A percentile compares a stretch with the other conserved stretches of the same genome.
phyloP scores from a whole-genome alignment of 2,888 invertebrate genomes.

The Lutraria lutraria region DNA sequence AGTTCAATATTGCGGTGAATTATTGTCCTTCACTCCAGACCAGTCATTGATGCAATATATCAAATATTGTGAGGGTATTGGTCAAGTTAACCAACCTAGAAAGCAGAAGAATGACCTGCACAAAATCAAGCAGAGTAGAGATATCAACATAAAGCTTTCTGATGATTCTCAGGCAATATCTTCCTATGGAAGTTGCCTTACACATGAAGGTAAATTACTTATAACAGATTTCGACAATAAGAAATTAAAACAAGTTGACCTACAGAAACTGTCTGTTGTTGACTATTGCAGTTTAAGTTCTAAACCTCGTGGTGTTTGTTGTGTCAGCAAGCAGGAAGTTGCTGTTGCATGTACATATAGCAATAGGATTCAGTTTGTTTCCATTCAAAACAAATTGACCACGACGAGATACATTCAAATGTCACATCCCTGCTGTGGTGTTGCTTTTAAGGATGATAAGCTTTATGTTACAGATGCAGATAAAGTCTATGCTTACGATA shows the following conservation, averaged over 20 bases:
- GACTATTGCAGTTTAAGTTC: slow-evolving; percentile 20
- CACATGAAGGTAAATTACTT: slow-evolving; percentile 13
- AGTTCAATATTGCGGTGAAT: not conserved
- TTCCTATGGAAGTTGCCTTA: slow-evolving; percentile 17
- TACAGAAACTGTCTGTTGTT: not conserved
- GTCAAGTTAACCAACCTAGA: not conserved
- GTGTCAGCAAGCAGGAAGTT: slow-evolving; percentile 27
- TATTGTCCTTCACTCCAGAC: not conserved
- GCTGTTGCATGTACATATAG: not conserved
- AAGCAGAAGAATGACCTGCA: not conserved
- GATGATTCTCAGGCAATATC: not conserved
- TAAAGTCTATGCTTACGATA: slow-evolving; percentile 22
- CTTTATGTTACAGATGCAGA: slow-evolving; percentile 4
- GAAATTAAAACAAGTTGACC: slow-evolving; percentile 21
- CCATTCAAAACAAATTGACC: not conserved
- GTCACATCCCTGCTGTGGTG: slow-evolving; percentile 14
- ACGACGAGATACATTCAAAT: not conserved
- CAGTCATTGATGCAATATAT: not conserved
- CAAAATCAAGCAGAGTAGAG: not conserved
- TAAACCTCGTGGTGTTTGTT: slow-evolving; percentile 1
- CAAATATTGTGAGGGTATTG: not conserved
- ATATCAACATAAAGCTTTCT: slow-evolving; percentile 20
- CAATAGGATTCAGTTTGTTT: slow-evolving; percentile 21
- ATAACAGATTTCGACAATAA: slow-evolving; percentile 2
- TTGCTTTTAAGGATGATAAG: slow-evolving; percentile 24